phyloP scores from a whole-genome alignment of 2,888 invertebrate species.

The Cecidostiba fungosa region DNA sequence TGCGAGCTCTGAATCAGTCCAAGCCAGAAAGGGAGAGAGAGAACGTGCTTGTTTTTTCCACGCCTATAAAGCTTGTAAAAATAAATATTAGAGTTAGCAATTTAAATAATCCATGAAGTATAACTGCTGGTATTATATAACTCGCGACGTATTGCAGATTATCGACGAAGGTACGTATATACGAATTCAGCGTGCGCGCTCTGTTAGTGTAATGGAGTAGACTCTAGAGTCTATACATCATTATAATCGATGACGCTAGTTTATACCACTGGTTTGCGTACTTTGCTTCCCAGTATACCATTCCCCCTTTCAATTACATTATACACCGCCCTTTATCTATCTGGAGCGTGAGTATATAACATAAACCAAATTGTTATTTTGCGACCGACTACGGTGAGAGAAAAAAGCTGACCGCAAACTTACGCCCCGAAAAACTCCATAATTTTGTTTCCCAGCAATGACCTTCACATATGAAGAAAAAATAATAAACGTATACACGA shows the following conservation, averaged over 20 bases:
- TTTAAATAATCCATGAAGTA: background rate
- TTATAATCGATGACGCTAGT: conserved; percentile 61
- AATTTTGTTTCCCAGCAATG: background rate
- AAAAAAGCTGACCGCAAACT: background rate
- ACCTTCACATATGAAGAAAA: background rate
- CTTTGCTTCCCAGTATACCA: conserved; percentile 36
- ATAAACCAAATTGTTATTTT: background rate
- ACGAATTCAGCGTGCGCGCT: conserved; percentile 41
- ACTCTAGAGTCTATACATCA: conserved; percentile 62
- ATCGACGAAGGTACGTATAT: conserved; percentile 8
- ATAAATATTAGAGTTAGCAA: background rate
- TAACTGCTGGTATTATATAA: background rate
- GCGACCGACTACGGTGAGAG: background rate
- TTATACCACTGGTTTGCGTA: conserved; percentile 46
- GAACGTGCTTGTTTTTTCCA: background rate
- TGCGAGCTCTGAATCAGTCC: background rate
- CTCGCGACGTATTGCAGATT: conserved; percentile 16
- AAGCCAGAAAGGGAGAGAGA: background rate
- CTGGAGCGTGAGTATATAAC: background rate
- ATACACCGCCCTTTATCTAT: background rate
- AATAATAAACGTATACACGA: background rate
- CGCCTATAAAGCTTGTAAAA: background rate
- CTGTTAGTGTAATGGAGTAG: conserved; percentile 54
- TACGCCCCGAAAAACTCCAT: background rate
- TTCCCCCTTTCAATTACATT: conserved; percentile 47